Conservation (phyloP, 1,140 invertebrate species). For the Lucilia sericata region DNA sequence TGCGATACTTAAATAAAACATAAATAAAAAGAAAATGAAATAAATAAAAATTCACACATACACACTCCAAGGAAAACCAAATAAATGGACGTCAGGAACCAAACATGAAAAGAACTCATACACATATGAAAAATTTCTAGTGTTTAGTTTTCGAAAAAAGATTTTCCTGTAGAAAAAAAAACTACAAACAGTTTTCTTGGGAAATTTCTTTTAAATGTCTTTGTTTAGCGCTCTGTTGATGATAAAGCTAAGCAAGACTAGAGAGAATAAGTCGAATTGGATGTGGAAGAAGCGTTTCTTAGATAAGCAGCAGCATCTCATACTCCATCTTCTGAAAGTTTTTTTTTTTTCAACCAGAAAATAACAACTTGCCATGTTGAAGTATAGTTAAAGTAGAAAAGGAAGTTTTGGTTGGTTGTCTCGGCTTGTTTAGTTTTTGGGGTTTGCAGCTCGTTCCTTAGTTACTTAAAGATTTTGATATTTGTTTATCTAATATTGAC, state of each 20-base stretch:
- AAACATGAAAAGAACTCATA: background rate
- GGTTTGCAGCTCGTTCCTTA: background rate
- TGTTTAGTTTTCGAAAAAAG: too few species aligned
- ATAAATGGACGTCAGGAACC: background rate
- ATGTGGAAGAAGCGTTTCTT: background rate
- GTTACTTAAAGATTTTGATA: background rate
- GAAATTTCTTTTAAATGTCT: background rate
- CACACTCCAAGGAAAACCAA: background rate
- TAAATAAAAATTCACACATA: background rate
- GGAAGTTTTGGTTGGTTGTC: background rate
- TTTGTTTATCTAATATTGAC: background rate
- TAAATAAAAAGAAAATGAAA: slow-evolving; percentile 1
- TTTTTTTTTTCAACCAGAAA: too few species aligned
- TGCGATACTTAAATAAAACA: slow-evolving; percentile 1
- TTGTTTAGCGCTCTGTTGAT: background rate
- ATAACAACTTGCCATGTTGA: too few species aligned
- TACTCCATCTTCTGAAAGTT: background rate
- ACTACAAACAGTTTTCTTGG: background rate
- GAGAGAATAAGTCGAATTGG: too few species aligned
- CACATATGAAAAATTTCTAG: background rate
- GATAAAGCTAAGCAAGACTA: background rate
- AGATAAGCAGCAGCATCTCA: background rate
- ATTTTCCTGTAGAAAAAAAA: too few species aligned
- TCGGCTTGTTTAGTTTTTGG: background rate
- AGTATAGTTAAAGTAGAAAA: too few species aligned